A percentile compares a stretch with the other conserved stretches of the same genome.
phyloP scores from a whole-genome alignment of 2,113 vertebrate species.

The Osmerus mordax region DNA sequence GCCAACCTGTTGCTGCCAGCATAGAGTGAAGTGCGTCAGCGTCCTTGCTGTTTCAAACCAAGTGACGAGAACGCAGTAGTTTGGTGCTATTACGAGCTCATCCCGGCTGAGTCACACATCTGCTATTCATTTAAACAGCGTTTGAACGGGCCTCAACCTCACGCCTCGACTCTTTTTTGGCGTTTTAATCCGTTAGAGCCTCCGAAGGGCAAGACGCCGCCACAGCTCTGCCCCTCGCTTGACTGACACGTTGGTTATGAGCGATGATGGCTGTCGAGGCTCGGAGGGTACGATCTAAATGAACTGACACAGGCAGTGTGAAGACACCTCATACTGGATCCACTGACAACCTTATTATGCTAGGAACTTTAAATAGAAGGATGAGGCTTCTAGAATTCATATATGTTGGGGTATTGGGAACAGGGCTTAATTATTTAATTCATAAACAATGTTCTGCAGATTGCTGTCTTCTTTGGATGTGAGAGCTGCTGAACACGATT shows the following conservation, averaged over 20 bases:
- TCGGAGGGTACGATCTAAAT: slow-evolving; percentile 62
- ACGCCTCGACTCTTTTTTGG: not conserved
- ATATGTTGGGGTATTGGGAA: slow-evolving; percentile 46
- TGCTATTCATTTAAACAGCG: slow-evolving; percentile 55
- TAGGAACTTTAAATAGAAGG: slow-evolving; percentile 56
- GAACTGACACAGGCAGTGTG: slow-evolving; percentile 57
- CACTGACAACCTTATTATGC: slow-evolving; percentile 68
- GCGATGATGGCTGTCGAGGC: slow-evolving; percentile 62
- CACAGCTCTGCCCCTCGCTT: slow-evolving; percentile 35
- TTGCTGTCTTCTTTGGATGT: no score
- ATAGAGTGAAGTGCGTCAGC: slow-evolving; percentile 30
- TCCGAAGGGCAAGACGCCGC: slow-evolving; percentile 47
- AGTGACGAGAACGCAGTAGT: slow-evolving; percentile 55
- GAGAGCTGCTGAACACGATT: not conserved
- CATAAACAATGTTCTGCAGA: not conserved
- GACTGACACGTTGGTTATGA: slow-evolving; percentile 70
- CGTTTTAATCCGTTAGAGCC: slow-evolving; percentile 52
- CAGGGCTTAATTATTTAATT: not conserved
- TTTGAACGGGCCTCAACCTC: slow-evolving; percentile 39
- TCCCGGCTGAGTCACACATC: slow-evolving; percentile 47
- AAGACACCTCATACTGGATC: slow-evolving; percentile 57
- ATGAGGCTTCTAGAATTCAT: slow-evolving; percentile 52
- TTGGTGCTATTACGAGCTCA: slow-evolving; percentile 44
- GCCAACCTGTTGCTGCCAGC: slow-evolving; percentile 32
- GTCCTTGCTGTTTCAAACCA: slow-evolving; percentile 43